A percentile compares a stretch with the other conserved stretches of the same genome.
Evolutionary conservation across 2,797 vertebrate species (phyloP).

Genomic region (Enteromius afrohamiltoni): DNA sequence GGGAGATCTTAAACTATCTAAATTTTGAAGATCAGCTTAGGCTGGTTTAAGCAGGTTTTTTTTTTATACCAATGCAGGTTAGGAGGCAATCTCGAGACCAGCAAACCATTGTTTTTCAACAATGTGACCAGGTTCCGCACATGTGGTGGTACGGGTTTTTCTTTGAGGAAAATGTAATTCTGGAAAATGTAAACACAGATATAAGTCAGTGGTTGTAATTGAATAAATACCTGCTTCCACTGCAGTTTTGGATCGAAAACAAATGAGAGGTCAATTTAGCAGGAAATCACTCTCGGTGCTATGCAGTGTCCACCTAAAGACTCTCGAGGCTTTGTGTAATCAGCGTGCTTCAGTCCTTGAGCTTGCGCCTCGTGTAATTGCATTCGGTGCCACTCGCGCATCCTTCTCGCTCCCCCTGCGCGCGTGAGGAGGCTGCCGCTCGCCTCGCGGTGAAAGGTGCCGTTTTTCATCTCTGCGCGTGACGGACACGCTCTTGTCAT

Average conservation of each 20-base stretch:
- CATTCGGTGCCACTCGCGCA: constrained; percentile 63
- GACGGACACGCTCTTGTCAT: constrained; percentile 71
- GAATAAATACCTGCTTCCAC: constrained; percentile 62
- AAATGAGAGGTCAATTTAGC: constrained; percentile 74
- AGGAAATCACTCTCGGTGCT: constrained; percentile 72
- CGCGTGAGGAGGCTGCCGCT: constrained; percentile 63
- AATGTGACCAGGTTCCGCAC: neutral
- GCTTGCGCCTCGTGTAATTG: constrained; percentile 71
- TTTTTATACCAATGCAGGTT: no score
- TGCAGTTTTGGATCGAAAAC: constrained; percentile 63
- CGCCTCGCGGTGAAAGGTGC: constrained; percentile 70
- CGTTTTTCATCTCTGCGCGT: constrained; percentile 71
- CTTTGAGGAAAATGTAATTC: constrained; percentile 3
- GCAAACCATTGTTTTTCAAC: neutral
- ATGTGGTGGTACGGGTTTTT: neutral
- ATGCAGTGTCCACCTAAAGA: constrained; percentile 69
- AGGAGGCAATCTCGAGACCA: neutral
- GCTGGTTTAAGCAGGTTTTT: neutral
- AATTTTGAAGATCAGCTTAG: neutral
- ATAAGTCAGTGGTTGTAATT: constrained; percentile 56
- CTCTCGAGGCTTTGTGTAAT: constrained; percentile 73
- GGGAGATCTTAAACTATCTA: neutral
- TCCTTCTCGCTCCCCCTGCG: constrained; percentile 54
- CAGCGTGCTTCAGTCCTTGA: constrained; percentile 69
- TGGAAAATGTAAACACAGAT: constrained; percentile 21